Evolutionary conservation across 2,797 vertebrate species (phyloP).

Genomic region (Falco novaeseelandiae): DNA sequence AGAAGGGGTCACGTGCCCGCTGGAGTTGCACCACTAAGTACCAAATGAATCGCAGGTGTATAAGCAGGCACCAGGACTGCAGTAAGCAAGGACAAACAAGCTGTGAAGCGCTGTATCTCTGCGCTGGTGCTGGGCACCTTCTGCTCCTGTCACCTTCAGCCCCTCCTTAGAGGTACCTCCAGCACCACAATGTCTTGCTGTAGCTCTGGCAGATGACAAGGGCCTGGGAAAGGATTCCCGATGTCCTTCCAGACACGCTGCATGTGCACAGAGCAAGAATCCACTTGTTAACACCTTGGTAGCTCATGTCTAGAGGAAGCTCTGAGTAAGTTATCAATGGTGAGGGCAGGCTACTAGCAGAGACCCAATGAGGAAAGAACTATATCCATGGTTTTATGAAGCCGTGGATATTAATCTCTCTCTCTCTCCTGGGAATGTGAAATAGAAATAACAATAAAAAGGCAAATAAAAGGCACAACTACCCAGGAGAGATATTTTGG

Average conservation of each 20-base stretch:
- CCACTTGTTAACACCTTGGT: neutral
- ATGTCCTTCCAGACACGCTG: neutral
- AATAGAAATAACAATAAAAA: neutral
- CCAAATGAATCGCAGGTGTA: neutral
- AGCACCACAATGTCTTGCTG: neutral
- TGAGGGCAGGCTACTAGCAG: neutral
- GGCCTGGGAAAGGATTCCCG: neutral
- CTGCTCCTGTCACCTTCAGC: neutral
- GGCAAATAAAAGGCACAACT: neutral
- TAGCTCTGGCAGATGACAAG: neutral
- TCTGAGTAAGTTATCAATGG: neutral
- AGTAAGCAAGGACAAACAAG: neutral
- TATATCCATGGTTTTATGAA: neutral
- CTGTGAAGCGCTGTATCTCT: neutral
- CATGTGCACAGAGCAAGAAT: neutral
- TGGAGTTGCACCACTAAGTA: neutral
- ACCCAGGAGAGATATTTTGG: neutral
- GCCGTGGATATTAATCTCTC: neutral
- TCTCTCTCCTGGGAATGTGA: neutral
- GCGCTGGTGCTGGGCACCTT: neutral
- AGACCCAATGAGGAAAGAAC: neutral
- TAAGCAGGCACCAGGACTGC: neutral
- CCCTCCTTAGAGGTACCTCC: neutral
- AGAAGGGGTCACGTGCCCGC: neutral
- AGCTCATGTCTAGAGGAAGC: neutral